Base-by-base conservation (phyloP, 2,888 invertebrate genomes). In the Scelioninae gen. 2 region DNA sequence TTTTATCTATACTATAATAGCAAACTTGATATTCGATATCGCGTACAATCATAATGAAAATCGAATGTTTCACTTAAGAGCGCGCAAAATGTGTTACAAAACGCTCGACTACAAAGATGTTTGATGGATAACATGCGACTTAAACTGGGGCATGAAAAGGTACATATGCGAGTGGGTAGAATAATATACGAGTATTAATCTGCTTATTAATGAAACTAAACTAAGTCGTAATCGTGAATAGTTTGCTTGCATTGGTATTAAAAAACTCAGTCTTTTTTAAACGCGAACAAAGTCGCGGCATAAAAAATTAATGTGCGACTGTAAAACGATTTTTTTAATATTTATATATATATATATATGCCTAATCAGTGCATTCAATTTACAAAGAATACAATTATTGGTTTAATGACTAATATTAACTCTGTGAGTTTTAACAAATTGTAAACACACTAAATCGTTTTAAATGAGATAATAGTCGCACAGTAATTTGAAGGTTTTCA, bases 111-210 rank as follows among this genome's bases (percentile, higher is more conserved):
- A 61, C 65, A 72, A 61, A 72, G 72, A 72, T 61, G 55, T 22
- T 53, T 65, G 48, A 67, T 67, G 67, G 67, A 73, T 73, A 73
- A 73, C 67, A 45, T 48, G 39, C 41, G 57, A 58, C 28, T 61
- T 43, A 73, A 73, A 73, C 72, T 73, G 57, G 72, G 72, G 72
- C 72, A 73, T 73, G 67, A 73, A 73, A 73, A 67, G 61, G 52
- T 61, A 61, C 46, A 60, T 53, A 28, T 43, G 19, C 43, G 61
- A 67, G 72, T 73, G 60, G 67, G 72, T 37, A 61, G 65, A 65
- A 65, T 67, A 73, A 55, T 73, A 45, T 67, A 67, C 45, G 43
- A 46, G 46, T 60, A 55, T 55, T 64, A 48, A 65, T 72, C 65
- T 60, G 52, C 55, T 65, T 72, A 60, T 65, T 72, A 58, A 46